These are phyloP conservation scores for Cephus sareptanus DNA, from an alignment of 2,888 invertebrate species.

Conservation along the genomic window DNA sequence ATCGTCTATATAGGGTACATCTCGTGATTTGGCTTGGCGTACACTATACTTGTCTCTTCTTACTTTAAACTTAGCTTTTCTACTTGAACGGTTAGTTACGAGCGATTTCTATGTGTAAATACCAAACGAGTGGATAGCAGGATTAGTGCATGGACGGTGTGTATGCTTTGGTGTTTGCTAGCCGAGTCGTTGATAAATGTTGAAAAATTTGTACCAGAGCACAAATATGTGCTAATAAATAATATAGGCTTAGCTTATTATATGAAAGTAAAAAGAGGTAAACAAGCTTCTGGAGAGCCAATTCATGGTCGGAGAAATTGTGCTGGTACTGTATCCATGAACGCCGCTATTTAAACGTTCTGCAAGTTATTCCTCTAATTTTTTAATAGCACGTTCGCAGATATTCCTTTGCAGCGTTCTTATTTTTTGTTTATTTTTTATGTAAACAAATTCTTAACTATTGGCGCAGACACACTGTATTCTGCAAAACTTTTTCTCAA, in stretches of 20 bases:
- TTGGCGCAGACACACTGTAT: not conserved
- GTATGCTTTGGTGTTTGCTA: not conserved
- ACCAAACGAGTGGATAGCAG: conserved; percentile 2
- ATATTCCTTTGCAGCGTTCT: conserved; percentile 12
- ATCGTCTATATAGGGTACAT: not conserved
- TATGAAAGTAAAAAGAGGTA: not conserved
- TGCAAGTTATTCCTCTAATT: conserved; percentile 36
- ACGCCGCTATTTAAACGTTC: conserved; percentile 4
- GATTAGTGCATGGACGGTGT: conserved; percentile 34
- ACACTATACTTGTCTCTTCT: conserved; percentile 36
- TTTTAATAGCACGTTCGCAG: conserved; percentile 20
- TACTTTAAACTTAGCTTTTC: conserved; percentile 15
- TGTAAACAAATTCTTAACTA: conserved; percentile 17
- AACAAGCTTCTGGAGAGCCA: not conserved
- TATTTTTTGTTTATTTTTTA: conserved; percentile 4
- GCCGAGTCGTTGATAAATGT: not conserved
- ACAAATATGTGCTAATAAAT: not conserved
- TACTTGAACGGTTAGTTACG: conserved; percentile 1
- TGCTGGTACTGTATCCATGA: not conserved
- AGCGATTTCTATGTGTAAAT: conserved; percentile 2
- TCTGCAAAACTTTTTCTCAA: conserved; percentile 10
- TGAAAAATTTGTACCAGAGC: not conserved
- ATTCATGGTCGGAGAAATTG: not conserved
- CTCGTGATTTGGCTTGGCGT: not conserved
- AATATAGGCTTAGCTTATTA: not conserved